These are phyloP conservation scores for Muntiacus reevesi DNA, from an alignment of 2,113 vertebrate genomes.

Conservation along the genomic window DNA sequence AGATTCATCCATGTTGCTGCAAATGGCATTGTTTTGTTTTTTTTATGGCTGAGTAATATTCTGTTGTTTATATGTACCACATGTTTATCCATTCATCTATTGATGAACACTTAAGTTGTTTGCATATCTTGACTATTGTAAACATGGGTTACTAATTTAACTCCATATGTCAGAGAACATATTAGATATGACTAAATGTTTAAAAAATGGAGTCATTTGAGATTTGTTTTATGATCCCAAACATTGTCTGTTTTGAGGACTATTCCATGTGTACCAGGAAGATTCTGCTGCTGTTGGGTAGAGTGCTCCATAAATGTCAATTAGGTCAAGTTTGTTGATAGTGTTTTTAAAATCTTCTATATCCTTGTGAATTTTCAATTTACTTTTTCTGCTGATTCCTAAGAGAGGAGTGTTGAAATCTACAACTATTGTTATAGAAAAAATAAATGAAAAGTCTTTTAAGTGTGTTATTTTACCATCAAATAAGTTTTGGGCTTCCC, in stretches of 20 bases:
- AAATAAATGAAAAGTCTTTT: neutral
- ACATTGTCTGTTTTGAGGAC: neutral
- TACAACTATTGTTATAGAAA: no score
- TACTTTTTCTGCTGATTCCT: no score
- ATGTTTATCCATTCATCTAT: neutral
- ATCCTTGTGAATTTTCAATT: no score
- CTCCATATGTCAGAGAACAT: neutral
- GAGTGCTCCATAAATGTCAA: no score
- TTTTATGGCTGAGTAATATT: neutral
- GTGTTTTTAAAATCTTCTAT: no score
- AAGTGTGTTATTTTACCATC: neutral
- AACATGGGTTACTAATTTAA: neutral
- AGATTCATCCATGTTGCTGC: neutral
- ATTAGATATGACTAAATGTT: neutral
- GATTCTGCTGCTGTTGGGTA: no score
- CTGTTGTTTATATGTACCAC: neutral
- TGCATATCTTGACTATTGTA: neutral
- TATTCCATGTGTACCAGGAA: neutral
- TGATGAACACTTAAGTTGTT: neutral
- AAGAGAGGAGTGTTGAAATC: no score
- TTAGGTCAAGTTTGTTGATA: no score
- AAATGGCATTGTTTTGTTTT: neutral
- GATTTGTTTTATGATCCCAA: neutral
- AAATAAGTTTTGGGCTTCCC: no score
- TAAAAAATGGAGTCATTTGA: neutral